Base-by-base conservation (phyloP, 2,113 vertebrate genomes). In the Microcebus griseorufus region DNA sequence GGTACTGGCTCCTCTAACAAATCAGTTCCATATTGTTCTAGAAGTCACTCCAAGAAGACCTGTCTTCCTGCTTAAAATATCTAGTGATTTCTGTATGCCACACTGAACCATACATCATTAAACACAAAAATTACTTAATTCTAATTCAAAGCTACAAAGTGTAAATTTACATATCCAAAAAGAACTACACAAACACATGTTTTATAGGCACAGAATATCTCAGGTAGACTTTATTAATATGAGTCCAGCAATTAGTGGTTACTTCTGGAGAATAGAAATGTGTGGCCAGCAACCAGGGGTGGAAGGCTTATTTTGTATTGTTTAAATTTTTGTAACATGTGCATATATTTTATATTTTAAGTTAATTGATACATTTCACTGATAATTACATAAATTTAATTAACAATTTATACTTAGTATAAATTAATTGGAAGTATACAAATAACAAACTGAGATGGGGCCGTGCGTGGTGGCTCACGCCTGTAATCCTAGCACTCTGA, bases 391-490 rank as follows among this genome's bases (percentile, higher is more conserved):
- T 9, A 91, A 62, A 87, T 22, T 64, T 86, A 93, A 90, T 17
- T 86, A 93, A 90, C 17, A 93, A 73, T 23, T 88, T 93, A 70
- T 65, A 69, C 34, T 65, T n/a, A 83, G 53, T 48, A 80, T 37
- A 78, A 89, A n/a, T 3, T 73, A 39, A 48, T 3, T 86, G 62
- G 37, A 84, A 48, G 51, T 55, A 86, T n/a, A 89, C n/a, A 95
- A 90, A 94, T 62, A 94, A 92, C 39, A 94, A 89, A 86, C 48
- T 48, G 48, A 96, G 37, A 64, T 32, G 20, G 53, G 45, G 45
- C 45, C 45, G 1, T 0, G 7, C 45, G 45, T 45, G 45, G 45
- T 45, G 45, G 45, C 45, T 1, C 45, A 45, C 45, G 45, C 45
- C 45, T 45, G 45, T 45, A 45, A 45, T 45, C 45, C 45, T 45